Base-by-base conservation (phyloP, 2,888 invertebrate genomes). In the Torymus auratus region DNA sequence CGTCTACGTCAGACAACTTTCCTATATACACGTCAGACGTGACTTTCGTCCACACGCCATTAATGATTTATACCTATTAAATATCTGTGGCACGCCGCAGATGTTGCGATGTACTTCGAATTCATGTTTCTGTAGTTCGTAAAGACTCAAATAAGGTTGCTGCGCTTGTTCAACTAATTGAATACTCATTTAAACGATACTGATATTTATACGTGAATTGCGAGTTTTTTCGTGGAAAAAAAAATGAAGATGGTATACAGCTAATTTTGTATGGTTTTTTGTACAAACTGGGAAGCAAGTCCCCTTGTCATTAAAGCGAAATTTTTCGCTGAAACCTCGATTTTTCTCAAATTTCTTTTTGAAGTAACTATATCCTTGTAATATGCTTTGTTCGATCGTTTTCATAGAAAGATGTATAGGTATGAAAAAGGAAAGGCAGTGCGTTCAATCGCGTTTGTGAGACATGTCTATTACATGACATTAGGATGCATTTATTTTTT, bases 401-500 rank as follows among this genome's bases (percentile, higher is more conserved):
- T 23, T 67, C 52, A 5, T 56, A 17, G 41, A 41, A 41, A 7
- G 41, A 14, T n/a, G 20, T 65, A 17, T n/a, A 7, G 68, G 41
- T 73, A 55, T 10, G 58, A 53, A 50, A 68, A 65, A 65, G 12
- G 55, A 70, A 70, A 12, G 55, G 11, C 50, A 61, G 23, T 68
- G 73, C 73, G 73, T 69, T 73, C 13, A 62, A 83, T 70, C 70
- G 74, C 62, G 53, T 56, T 80, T 70, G 53, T 41, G 69, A 80
- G 23, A 60, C 52, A 87, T 86, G 85, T 87, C 87, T 81, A 72
- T 83, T 87, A 85, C 81, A 84, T 85, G 83, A 83, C 83, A 87
- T 84, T 86, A 84, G 84, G 85, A 87, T 85, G 85, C 87, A 87
- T 88, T 88, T 87, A 87, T 87, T 88, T 88, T 89, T 88, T 87